These are phyloP conservation scores for Camponotus fellah DNA, from an alignment of 2,888 invertebrate genomes.

Conservation along the genomic window DNA sequence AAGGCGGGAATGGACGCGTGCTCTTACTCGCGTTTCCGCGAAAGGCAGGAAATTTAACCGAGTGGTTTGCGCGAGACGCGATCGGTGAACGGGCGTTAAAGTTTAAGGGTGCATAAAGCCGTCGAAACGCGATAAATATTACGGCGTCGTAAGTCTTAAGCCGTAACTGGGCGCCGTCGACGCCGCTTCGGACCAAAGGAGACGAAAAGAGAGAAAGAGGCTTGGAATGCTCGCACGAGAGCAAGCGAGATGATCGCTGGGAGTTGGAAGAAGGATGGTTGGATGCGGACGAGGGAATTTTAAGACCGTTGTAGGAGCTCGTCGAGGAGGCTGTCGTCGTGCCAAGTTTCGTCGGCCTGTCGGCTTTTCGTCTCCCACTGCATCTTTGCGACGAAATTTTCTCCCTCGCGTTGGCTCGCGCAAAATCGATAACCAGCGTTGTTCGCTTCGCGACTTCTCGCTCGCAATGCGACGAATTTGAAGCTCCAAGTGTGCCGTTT, in stretches of 20 bases:
- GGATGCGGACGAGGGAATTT: conserved; percentile 27
- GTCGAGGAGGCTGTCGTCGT: conserved; percentile 47
- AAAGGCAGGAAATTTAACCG: conserved; percentile 3
- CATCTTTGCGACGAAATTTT: conserved; percentile 65
- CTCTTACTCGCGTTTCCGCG: conserved; percentile 2
- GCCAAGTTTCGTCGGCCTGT: conserved; percentile 57
- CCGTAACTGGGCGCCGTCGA: conserved; percentile 50
- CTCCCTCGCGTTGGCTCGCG: conserved; percentile 50
- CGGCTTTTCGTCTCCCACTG: conserved; percentile 54
- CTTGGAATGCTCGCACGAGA: conserved; percentile 16
- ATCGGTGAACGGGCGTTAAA: conserved; percentile 60
- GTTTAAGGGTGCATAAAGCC: conserved; percentile 70
- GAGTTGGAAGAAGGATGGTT: conserved; percentile 1
- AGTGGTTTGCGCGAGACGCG: conserved; percentile 9
- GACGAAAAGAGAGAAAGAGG: conserved; percentile 39
- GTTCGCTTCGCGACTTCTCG: conserved; percentile 62
- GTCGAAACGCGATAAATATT: conserved; percentile 77
- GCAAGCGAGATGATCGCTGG: conserved; percentile 5
- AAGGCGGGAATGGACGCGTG: conserved; percentile 18
- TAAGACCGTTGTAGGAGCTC: conserved; percentile 41
- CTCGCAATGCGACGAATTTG: conserved; percentile 67
- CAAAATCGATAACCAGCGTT: conserved; percentile 70
- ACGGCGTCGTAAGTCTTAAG: conserved; percentile 72
- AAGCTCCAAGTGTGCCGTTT: conserved; percentile 35
- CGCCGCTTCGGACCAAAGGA: not conserved